Percentiles rank a stretch among this genome's conserved stretches.
Conservation (phyloP, 2,888 invertebrate species). For the Dicyrtomina minuta region DNA sequence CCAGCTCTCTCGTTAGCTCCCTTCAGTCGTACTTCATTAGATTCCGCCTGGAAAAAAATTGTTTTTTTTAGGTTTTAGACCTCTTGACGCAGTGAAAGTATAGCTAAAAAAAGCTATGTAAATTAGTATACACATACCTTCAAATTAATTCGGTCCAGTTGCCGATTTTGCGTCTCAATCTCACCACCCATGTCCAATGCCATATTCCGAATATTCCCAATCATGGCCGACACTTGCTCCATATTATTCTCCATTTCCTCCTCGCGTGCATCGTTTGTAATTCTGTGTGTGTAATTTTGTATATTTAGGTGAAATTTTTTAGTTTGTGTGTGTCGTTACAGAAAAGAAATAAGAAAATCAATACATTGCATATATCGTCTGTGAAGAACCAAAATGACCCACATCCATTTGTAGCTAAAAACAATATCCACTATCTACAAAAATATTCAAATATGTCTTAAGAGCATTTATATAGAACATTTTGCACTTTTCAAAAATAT, state of each 20-base stretch:
- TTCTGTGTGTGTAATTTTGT: constrained; percentile 5
- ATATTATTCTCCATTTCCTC: constrained; percentile 35
- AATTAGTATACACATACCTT: constrained; percentile 27
- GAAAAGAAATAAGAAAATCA: background rate
- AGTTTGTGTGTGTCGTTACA: background rate
- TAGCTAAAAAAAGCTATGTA: too few relatives aligned
- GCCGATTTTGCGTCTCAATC: constrained; percentile 34
- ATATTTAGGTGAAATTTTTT: too few relatives aligned
- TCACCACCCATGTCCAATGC: constrained; percentile 35
- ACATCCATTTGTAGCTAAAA: too few relatives aligned
- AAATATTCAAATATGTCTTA: too few relatives aligned
- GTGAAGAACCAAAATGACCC: too few relatives aligned
- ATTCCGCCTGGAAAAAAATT: constrained; percentile 24
- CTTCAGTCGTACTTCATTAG: constrained; percentile 32
- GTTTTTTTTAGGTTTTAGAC: background rate
- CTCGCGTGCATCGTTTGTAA: constrained; percentile 35
- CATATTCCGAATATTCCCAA: constrained; percentile 35
- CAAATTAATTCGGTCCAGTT: constrained; percentile 31
- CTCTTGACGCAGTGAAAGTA: too few relatives aligned
- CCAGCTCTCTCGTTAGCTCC: constrained; percentile 33
- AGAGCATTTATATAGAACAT: too few relatives aligned
- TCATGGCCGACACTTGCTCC: constrained; percentile 31
- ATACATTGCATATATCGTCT: too few relatives aligned
- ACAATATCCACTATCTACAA: too few relatives aligned
- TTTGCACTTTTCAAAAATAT: too few relatives aligned